Conservation (phyloP, 2,797 vertebrate genomes). For the Sebastes iracundus region DNA sequence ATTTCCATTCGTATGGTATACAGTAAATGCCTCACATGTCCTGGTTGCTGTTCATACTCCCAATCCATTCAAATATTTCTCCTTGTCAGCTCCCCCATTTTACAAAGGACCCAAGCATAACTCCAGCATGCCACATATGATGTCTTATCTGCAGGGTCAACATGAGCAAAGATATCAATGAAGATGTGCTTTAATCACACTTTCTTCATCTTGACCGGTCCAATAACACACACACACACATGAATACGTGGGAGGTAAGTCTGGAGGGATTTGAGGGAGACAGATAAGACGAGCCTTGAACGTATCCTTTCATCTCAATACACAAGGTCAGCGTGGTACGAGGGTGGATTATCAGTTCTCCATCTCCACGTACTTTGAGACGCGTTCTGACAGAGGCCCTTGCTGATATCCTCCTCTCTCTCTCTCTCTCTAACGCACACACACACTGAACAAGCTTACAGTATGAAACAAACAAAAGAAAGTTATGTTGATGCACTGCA, state of each 20-base stretch:
- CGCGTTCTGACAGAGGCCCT: conserved; percentile 40
- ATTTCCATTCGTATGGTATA: no score
- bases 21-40: no score
- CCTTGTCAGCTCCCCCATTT: neutral
- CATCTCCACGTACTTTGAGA: conserved; percentile 31
- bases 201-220: neutral
- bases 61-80: neutral
- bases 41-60: no score
- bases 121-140: neutral
- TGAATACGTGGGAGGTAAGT: conserved; percentile 15
- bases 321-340: neutral
- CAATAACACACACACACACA: neutral
- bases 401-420: neutral
- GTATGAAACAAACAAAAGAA: neutral
- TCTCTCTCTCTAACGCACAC: neutral
- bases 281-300: conserved; percentile 32
- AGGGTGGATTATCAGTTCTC: conserved; percentile 19
- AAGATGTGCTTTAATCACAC: neutral
- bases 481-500: neutral
- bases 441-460: neutral
- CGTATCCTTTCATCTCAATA: conserved; percentile 24
- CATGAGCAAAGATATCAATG: neutral
- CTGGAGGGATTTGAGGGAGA: conserved; percentile 17
- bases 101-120: neutral
- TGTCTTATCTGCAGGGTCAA: conserved; percentile 10